These are phyloP conservation scores for Drosophila leonis DNA, from an alignment of 2,888 invertebrate species.

Conservation along the genomic window DNA sequence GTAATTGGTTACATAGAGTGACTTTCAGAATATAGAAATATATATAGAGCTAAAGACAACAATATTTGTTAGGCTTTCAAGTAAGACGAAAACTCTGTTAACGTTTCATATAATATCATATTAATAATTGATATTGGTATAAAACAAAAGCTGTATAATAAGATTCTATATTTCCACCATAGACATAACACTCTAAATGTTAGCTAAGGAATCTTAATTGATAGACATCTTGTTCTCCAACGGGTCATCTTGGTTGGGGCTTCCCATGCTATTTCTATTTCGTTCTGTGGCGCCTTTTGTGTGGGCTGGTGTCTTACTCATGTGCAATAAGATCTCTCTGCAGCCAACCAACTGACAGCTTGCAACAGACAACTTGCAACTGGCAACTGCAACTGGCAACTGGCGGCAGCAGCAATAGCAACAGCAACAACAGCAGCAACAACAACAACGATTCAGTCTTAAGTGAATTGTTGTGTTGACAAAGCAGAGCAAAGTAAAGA, in stretches of 20 bases:
- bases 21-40: too few relatives aligned
- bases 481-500: conserved; percentile 55
- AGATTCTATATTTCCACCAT: not conserved
- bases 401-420: conserved; percentile 23
- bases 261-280: not conserved
- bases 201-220: not conserved
- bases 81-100: too few relatives aligned
- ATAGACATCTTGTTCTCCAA: not conserved
- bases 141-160: too few relatives aligned
- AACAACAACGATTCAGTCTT: conserved; percentile 48
- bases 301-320: conserved; percentile 19
- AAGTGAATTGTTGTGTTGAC: conserved; percentile 81
- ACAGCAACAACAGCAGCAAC: conserved; percentile 13
- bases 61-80: too few relatives aligned
- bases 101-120: too few relatives aligned
- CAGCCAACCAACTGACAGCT: conserved; percentile 23
- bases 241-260: not conserved
- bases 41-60: too few relatives aligned
- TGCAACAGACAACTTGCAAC: conserved; percentile 25
- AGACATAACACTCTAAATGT: not conserved
- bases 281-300: conserved; percentile 19
- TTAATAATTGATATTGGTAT: too few relatives aligned
- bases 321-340: conserved; percentile 24
- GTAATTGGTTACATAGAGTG: too few relatives aligned
- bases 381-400: conserved; percentile 15